These are phyloP conservation scores for Empidonax alnorum DNA, from an alignment of 2,113 vertebrate genomes.

Conservation along the genomic window DNA sequence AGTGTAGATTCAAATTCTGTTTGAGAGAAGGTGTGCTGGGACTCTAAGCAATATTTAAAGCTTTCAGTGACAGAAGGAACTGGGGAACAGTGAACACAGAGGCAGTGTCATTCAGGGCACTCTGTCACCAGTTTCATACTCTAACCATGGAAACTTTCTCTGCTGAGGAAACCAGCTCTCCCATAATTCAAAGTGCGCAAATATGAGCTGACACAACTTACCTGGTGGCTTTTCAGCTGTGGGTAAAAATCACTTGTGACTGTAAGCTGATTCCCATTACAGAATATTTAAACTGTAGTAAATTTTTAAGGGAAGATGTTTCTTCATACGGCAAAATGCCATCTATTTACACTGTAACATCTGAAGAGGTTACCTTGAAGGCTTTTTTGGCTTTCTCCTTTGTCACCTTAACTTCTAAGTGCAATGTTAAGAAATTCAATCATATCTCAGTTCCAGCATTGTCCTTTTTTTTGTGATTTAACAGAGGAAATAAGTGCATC, in stretches of 20 bases:
- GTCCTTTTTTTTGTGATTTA: not conserved
- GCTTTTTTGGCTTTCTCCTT: not conserved
- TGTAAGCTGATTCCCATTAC: not conserved
- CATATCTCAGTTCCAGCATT: not conserved
- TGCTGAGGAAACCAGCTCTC: not conserved
- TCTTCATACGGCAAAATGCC: not conserved
- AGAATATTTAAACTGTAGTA: not conserved
- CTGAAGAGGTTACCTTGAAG: not conserved
- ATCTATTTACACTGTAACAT: not conserved
- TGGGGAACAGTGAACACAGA: not conserved
- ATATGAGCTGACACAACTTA: not conserved
- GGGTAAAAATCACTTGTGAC: not conserved
- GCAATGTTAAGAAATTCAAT: not conserved
- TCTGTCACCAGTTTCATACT: not conserved
- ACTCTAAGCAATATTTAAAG: not conserved
- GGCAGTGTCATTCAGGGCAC: not conserved
- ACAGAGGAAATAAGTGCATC: not conserved
- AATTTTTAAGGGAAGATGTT: not conserved
- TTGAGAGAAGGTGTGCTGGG: not conserved
- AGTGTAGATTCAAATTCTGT: not conserved
- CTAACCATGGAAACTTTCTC: not conserved
- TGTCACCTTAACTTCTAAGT: not conserved
- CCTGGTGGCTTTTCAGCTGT: not conserved
- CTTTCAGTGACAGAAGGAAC: not conserved
- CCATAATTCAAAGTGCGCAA: not conserved